Conservation (phyloP, 2,113 vertebrate species). For the Cygnus atratus region DNA sequence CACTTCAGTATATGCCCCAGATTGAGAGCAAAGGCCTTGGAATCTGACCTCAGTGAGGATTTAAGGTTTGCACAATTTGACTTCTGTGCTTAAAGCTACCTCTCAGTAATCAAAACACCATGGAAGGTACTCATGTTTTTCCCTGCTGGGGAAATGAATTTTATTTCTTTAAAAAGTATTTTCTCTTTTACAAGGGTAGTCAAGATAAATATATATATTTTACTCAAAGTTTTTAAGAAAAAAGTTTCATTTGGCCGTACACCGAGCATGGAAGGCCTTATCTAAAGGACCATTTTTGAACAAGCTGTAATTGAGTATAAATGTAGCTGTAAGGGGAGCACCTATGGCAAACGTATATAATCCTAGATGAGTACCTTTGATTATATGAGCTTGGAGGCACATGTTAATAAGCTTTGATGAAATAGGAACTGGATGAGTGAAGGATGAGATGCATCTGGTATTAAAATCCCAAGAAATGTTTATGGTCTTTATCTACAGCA, state of each 20-base stretch:
- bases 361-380: neutral
- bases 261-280: neutral
- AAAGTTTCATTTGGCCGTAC: neutral
- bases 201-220: neutral
- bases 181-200: neutral
- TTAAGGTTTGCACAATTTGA: neutral
- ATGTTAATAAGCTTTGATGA: neutral
- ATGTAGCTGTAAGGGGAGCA: slow-evolving; percentile 5
- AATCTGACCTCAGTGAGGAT: neutral
- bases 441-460: neutral
- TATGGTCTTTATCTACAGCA: neutral
- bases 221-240: neutral
- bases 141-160: neutral
- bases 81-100: neutral
- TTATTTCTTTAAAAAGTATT: neutral
- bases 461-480: neutral
- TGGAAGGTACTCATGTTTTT: neutral
- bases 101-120: neutral
- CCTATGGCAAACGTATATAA: neutral
- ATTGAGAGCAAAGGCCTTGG: neutral
- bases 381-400: neutral
- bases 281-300: neutral
- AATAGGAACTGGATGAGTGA: neutral
- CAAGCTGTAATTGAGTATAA: neutral
- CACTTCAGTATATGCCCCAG: neutral